These are phyloP conservation scores for Ophiothrix spiculata DNA, from an alignment of 35 echinoderm and acorn worm species.

Conservation along the genomic window DNA sequence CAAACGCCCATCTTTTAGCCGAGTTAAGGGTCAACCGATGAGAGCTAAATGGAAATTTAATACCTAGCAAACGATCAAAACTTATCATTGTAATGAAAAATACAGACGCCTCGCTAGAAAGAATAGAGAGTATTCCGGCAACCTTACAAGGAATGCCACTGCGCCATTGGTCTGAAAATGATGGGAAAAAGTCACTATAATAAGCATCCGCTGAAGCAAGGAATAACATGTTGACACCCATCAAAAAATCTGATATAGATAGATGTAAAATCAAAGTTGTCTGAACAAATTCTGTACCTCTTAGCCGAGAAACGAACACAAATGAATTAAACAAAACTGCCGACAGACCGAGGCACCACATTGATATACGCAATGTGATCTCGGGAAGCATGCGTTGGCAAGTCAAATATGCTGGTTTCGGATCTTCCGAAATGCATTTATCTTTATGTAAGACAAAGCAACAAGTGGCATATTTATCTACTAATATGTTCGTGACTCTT, in stretches of 20 bases:
- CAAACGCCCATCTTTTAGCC: background rate
- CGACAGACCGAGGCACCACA: conserved; percentile 28
- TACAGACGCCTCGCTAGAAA: conserved; percentile 50
- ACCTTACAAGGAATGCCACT: conserved; percentile 21
- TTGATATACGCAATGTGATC: background rate
- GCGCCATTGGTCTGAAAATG: conserved; percentile 32
- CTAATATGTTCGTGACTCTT: background rate
- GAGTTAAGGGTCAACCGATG: background rate
- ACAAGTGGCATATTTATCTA: background rate
- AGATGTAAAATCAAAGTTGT: conserved; percentile 29
- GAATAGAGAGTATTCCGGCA: conserved; percentile 35
- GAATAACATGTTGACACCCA: conserved; percentile 45
- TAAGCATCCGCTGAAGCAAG: conserved; percentile 10
- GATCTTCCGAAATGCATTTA: background rate
- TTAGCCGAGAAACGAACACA: background rate
- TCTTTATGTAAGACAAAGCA: background rate
- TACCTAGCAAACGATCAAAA: conserved; percentile 37
- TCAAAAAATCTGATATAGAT: conserved; percentile 29
- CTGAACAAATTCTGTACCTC: background rate
- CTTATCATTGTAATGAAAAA: conserved; percentile 44
- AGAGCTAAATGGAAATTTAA: conserved; percentile 44
- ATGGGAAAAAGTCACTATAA: conserved; percentile 25
- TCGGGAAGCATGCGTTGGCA: conserved; percentile 20
- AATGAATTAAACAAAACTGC: conserved; percentile 33
- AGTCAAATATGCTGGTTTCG: background rate